Conservation (phyloP, 2,113 vertebrate species). For the Micromys minutus region DNA sequence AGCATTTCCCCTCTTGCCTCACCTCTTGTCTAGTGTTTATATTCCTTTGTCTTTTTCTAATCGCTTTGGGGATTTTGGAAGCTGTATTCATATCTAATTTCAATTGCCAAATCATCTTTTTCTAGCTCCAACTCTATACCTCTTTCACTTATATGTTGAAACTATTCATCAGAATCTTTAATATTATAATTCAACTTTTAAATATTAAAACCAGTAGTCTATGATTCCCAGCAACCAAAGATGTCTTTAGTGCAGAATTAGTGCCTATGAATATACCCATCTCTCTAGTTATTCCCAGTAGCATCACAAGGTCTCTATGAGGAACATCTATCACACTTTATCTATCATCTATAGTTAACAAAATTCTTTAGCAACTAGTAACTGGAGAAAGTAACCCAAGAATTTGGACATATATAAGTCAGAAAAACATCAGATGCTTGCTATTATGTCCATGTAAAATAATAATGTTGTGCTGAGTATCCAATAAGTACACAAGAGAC, state of each 20-base stretch:
- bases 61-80: not conserved
- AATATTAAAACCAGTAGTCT: not conserved
- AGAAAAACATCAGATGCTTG: not conserved
- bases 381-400: not conserved
- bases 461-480: not conserved
- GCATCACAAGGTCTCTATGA: not conserved
- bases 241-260: not conserved
- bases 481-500: not conserved
- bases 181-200: not conserved
- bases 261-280: not conserved
- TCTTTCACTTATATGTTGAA: not conserved
- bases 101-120: not conserved
- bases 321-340: not conserved
- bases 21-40: not conserved
- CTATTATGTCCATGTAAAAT: not conserved
- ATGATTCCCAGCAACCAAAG: not conserved
- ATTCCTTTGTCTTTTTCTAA: not conserved
- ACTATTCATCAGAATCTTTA: not conserved
- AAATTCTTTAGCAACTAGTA: not conserved
- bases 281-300: not conserved
- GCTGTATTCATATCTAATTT: not conserved
- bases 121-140: not conserved
- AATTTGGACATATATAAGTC: not conserved
- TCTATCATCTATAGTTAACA: not conserved
- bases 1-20: rapidly evolving